Percentiles rank a stretch among this genome's conserved stretches.
Conservation (phyloP, 2,888 invertebrate genomes). For the Drosophila ustulata region DNA sequence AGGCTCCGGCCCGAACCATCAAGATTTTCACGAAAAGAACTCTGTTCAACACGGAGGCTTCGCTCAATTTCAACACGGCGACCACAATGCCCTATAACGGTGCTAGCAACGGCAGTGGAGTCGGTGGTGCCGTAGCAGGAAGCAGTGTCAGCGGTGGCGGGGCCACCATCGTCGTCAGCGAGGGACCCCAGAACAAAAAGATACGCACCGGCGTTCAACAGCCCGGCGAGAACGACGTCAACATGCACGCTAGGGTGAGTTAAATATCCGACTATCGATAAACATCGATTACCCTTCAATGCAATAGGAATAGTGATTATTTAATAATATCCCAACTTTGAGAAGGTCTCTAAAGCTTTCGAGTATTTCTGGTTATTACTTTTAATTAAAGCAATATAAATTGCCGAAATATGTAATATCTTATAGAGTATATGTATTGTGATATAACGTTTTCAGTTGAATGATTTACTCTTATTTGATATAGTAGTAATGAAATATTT, state of each 20-base stretch:
- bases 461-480: no score
- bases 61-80: constrained; percentile 79
- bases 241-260: constrained; percentile 84
- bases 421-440: no score
- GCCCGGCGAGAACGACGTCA: constrained; percentile 82
- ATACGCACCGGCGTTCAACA: constrained; percentile 85
- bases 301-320: not conserved
- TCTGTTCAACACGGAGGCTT: constrained; percentile 72
- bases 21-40: constrained; percentile 56
- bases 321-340: no score
- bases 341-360: no score
- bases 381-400: no score
- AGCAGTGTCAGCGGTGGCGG: constrained; percentile 82
- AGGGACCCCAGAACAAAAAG: constrained; percentile 85
- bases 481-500: no score
- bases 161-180: constrained; percentile 80
- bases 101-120: constrained; percentile 83
- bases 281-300: not conserved
- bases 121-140: constrained; percentile 69
- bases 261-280: constrained; percentile 2
- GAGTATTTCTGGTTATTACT: no score
- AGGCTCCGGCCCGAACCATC: constrained; percentile 16
- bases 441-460: no score
- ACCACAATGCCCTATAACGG: constrained; percentile 84
- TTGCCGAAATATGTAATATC: no score